Conservation (phyloP, 2,888 invertebrate species). For the Dugesia japonica region DNA sequence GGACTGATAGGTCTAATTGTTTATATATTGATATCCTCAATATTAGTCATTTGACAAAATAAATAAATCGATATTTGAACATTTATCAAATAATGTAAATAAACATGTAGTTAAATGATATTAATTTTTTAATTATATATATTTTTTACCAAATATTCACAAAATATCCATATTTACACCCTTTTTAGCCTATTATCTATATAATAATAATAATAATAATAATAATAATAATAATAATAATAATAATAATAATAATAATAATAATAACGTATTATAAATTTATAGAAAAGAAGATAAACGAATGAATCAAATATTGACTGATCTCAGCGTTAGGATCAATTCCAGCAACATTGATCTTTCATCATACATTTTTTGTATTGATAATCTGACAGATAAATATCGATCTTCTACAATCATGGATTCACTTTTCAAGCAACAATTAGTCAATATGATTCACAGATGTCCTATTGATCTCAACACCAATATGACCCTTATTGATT, state of each 20-base stretch:
- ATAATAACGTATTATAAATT: too few relatives aligned
- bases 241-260: too few relatives aligned
- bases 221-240: too few relatives aligned
- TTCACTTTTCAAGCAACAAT: neutral
- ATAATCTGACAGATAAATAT: neutral
- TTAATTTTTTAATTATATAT: neutral
- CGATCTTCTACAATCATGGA: neutral
- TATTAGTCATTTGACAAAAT: too few relatives aligned
- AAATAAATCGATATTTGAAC: too few relatives aligned
- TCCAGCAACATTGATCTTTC: neutral
- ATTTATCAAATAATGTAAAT: too few relatives aligned
- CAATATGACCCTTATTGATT: neutral
- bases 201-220: too few relatives aligned
- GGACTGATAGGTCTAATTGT: too few relatives aligned
- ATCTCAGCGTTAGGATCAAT: neutral
- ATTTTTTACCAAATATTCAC: neutral
- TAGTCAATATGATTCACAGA: neutral
- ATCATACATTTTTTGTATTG: neutral
- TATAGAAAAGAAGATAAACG: neutral
- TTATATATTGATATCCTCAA: too few relatives aligned
- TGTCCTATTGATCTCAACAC: neutral
- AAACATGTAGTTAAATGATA: neutral
- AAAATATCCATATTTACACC: too few relatives aligned
- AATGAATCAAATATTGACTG: neutral
- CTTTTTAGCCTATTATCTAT: too few relatives aligned